Evolutionary conservation across 2,113 vertebrate species (phyloP).

Genomic region (Pristiophorus japonicus): DNA sequence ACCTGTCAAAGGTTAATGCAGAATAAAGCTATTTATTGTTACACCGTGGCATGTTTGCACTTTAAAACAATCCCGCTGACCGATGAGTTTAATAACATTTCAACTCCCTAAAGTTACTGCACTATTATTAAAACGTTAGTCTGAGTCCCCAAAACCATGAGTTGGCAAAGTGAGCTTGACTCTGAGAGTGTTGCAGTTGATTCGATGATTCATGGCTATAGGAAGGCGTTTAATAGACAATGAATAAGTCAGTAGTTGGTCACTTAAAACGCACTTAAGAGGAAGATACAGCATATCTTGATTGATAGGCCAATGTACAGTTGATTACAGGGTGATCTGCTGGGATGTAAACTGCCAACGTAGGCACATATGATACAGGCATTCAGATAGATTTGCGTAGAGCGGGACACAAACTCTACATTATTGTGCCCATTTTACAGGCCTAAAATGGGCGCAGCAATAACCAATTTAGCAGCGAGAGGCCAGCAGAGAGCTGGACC

Average conservation of each 20-base stretch:
- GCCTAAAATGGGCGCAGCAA: background rate
- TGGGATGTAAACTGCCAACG: background rate
- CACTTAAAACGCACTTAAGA: background rate
- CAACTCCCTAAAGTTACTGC: constrained; percentile 13
- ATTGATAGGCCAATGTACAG: background rate
- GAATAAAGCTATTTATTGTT: background rate
- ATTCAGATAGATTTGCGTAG: background rate
- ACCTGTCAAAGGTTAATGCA: background rate
- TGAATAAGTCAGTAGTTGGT: background rate
- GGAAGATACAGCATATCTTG: background rate
- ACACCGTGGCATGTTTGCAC: background rate
- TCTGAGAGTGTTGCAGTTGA: background rate
- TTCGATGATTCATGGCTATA: background rate
- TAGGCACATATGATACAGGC: no score
- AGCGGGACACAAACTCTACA: background rate
- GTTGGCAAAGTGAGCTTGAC: background rate
- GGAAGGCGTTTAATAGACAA: background rate
- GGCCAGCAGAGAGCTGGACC: background rate
- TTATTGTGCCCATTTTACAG: background rate
- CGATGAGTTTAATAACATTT: constrained; percentile 27
- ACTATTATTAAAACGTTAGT: background rate
- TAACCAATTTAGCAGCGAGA: background rate
- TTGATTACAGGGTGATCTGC: background rate
- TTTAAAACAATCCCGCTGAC: constrained; percentile 14
- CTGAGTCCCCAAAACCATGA: background rate